phyloP scores from a whole-genome alignment of 2,113 vertebrate species.

The Perca fluviatilis region DNA sequence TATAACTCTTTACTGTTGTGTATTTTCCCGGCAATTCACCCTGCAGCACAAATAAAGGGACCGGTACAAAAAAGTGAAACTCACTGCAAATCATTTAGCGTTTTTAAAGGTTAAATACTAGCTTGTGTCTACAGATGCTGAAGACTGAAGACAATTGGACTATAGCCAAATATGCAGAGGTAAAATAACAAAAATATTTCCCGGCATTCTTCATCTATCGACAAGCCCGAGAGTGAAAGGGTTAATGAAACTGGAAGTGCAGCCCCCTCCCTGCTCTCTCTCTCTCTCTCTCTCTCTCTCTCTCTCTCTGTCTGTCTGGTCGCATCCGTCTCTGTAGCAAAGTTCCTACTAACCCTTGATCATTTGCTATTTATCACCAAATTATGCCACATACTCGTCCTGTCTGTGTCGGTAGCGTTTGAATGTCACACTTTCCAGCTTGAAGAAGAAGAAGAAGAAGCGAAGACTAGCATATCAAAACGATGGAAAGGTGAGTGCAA shows the following conservation, averaged over 20 bases:
- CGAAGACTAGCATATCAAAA: background rate
- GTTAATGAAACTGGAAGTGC: constrained; percentile 66
- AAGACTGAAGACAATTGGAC: background rate
- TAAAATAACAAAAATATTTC: background rate
- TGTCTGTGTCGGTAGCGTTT: background rate
- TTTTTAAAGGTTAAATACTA: background rate
- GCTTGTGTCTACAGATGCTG: background rate
- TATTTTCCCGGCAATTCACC: background rate
- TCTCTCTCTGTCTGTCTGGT: background rate
- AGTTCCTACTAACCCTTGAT: constrained; percentile 12
- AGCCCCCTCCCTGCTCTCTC: constrained; percentile 45
- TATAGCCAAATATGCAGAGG: rapidly evolving
- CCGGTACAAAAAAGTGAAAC: background rate
- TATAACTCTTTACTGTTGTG: background rate
- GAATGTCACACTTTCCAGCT: background rate
- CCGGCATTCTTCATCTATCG: too few species aligned
- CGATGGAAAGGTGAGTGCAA: constrained; percentile 57
- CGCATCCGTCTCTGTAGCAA: constrained; percentile 40
- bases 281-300: background rate
- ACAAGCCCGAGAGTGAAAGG: constrained; percentile 5
- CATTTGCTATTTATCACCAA: background rate
- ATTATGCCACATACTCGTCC: background rate
- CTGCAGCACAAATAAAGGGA: background rate
- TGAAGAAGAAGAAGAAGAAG: background rate
- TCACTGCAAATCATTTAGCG: background rate